phyloP scores from a whole-genome alignment of 2,113 vertebrate genomes.

The Turdus rufiventris region DNA sequence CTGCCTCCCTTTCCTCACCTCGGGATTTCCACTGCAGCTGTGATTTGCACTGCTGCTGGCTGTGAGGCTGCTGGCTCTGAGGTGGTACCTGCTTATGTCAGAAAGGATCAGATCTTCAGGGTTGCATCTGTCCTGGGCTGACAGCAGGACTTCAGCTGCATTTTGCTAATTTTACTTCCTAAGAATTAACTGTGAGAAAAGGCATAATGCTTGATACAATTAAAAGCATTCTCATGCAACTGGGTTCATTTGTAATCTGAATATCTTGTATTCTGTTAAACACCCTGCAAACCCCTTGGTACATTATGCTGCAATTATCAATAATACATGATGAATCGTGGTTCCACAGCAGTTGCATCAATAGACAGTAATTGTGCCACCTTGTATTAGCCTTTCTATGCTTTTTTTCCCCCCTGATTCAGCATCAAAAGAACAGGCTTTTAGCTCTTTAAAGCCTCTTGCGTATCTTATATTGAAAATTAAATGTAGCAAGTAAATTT shows the following conservation, averaged over 20 bases:
- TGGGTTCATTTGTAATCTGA: not conserved
- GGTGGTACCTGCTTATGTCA: not conserved
- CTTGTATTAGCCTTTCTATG: not conserved
- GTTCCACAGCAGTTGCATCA: not conserved
- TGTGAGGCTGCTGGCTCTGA: not conserved
- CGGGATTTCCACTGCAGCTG: not conserved
- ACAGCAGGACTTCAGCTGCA: not conserved
- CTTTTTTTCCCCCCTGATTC: accelerated
- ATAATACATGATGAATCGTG: not conserved
- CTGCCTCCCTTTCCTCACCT: not conserved
- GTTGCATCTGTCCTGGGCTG: not conserved
- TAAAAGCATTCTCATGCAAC: not conserved
- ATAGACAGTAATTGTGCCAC: not conserved
- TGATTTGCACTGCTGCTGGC: not conserved
- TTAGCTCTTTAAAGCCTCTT: not conserved
- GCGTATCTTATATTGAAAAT: not conserved
- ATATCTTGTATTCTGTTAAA: not conserved
- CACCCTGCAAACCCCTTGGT: not conserved
- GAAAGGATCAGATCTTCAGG: not conserved
- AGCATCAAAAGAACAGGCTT: not conserved
- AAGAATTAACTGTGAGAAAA: not conserved
- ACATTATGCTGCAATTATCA: not conserved
- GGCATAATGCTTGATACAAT: not conserved
- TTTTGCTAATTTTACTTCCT: not conserved
- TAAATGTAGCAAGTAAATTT: not conserved